These are phyloP conservation scores for Eilema caniola DNA, from an alignment of 2,888 invertebrate genomes.

Conservation along the genomic window DNA sequence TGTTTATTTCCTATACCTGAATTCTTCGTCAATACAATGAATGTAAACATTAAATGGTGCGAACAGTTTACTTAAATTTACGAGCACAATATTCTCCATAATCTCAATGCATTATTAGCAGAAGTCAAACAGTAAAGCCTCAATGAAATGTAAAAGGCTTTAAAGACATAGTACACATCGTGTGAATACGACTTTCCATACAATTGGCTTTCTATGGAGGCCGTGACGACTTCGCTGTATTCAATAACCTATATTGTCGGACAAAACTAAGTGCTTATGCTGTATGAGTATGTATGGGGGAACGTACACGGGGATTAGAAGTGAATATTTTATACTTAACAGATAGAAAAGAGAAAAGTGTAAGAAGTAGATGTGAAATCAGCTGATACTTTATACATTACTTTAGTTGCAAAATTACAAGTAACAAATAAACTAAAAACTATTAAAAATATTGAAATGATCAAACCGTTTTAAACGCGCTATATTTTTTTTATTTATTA, in stretches of 20 bases:
- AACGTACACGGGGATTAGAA: constrained; percentile 2
- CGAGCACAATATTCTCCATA: neutral
- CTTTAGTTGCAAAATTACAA: no score
- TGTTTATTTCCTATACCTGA: no score
- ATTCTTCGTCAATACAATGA: no score
- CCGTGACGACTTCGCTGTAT: constrained; percentile 33
- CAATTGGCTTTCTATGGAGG: constrained; percentile 42
- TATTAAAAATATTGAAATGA: no score
- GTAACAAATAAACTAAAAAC: no score
- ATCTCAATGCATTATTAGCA: neutral
- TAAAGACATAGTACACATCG: constrained; percentile 25
- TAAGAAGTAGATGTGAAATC: neutral
- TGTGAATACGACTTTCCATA: constrained; percentile 48
- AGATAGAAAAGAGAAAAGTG: neutral
- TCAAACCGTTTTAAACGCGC: no score
- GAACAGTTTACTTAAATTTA: neutral
- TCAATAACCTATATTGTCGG: constrained; percentile 54
- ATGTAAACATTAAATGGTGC: neutral
- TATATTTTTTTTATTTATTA: no score
- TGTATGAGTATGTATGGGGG: neutral
- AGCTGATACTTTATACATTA: no score
- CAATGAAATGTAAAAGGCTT: constrained; percentile 22
- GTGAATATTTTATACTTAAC: neutral
- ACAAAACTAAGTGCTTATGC: constrained; percentile 49
- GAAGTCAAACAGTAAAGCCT: constrained; percentile 6